These are phyloP conservation scores for Ciconia stormi DNA, from an alignment of 2,113 vertebrate genomes.

Conservation along the genomic window DNA sequence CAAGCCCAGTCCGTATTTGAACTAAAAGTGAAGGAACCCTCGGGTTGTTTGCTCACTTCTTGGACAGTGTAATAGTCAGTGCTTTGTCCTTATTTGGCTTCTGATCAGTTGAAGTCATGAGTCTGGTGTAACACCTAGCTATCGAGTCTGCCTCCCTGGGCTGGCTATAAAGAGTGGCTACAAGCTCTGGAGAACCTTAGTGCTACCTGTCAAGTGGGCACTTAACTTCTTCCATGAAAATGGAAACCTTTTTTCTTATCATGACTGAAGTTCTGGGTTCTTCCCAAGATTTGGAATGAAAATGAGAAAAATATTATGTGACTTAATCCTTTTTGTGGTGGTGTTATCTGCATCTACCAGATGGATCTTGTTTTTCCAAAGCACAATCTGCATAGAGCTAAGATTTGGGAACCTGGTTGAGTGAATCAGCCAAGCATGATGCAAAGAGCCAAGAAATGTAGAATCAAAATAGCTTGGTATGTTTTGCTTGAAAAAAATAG, in stretches of 20 bases:
- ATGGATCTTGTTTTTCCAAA: conserved; percentile 14
- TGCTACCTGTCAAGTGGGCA: not conserved
- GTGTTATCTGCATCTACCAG: not conserved
- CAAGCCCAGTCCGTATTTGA: not conserved
- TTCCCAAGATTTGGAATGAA: not conserved
- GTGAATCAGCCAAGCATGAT: not conserved
- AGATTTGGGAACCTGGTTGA: not conserved
- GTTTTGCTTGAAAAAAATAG: not conserved
- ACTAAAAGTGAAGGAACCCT: not conserved
- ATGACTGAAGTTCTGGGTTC: not conserved
- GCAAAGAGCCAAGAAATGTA: not conserved
- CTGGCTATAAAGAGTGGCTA: not conserved
- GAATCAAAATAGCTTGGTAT: not conserved
- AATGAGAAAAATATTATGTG: not conserved
- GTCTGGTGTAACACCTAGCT: not conserved
- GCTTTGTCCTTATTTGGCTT: not conserved
- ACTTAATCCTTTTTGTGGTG: not conserved
- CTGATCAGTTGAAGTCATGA: not conserved
- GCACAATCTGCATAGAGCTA: not conserved
- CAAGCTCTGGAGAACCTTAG: not conserved
- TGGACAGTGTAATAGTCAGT: not conserved
- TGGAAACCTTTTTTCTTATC: accelerated
- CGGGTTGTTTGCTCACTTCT: not conserved
- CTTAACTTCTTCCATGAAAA: not conserved
- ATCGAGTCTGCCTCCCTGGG: not conserved